phyloP scores from a whole-genome alignment of 2,113 vertebrate genomes.

The Callocephalon fimbriatum region DNA sequence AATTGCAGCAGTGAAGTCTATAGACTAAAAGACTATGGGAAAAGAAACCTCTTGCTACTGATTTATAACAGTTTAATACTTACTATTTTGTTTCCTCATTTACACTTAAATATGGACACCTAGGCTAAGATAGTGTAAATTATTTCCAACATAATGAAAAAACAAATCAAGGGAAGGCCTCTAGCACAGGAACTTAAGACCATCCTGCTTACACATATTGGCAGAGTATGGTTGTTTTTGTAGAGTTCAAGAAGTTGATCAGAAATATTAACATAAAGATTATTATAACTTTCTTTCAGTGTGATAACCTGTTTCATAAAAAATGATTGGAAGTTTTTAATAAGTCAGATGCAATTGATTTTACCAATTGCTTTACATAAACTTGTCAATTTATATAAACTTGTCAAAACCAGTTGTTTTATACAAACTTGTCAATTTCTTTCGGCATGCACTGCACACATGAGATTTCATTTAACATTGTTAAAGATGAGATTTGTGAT shows the following conservation, averaged over 20 bases:
- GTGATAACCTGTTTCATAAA: neutral
- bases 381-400: neutral
- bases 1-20: neutral
- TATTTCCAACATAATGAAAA: neutral
- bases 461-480: neutral
- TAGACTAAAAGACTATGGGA: neutral
- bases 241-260: neutral
- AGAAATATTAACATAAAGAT: neutral
- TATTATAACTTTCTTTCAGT: neutral
- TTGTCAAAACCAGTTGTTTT: neutral
- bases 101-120: neutral
- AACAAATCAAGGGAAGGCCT: neutral
- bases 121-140: neutral
- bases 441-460: neutral
- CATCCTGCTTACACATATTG: neutral
- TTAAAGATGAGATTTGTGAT: neutral
- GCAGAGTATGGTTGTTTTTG: neutral
- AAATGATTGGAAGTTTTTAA: neutral
- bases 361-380: neutral
- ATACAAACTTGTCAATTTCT: neutral
- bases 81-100: neutral
- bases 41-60: neutral
- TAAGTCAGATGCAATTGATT: neutral
- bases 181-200: neutral
- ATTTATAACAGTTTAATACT: neutral